Evolutionary conservation across 2,888 invertebrate genomes (phyloP), one percentile per base, ranked within the genome.

Genomic region (Ametastegia equiseti): DNA sequence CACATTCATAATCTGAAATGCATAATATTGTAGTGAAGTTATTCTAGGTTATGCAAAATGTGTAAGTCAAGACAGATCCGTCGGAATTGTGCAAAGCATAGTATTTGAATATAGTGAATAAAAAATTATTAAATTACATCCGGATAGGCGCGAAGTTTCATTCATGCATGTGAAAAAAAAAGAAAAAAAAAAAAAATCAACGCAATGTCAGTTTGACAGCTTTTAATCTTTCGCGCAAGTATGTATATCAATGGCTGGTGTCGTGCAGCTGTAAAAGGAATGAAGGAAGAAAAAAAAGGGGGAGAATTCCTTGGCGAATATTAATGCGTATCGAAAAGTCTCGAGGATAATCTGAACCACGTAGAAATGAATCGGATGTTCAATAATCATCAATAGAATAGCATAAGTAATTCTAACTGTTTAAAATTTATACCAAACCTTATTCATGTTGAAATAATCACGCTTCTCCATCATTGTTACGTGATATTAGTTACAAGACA

Each of bases 391-490:
- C 23, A 36, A 75, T 71, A 47, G 23, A 71, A 36, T 33, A 75
- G n/a, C 36, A 75, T 45, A 19, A 54, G 54, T 36, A 50, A 75
- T 50, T 54, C 5, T 75, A 45, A 75, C 50, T 33, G 50, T 30
- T 71, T n/a, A n/a, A n/a, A 54, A 54, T 36, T 54, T 36, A 36
- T 33, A 75, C 54, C 75, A 30, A 75, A 45, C 75, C 60, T 30
- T 60, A 30, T 39, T 39, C 39, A n/a, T 33, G 23, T 75, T 54
- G 19, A 15, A 54, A 33, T 45, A 6, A n/a, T 45, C 54, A 75
- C 75, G 75, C 75, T 75, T 30, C 54, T 75, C 75, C 75, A 75
- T 75, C n/a, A n/a, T 75, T 50, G 75, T 75, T 75, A 75, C 75
- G 75, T 75, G 75, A 54, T 75, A 36, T 36, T 75, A 75, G 75